These are phyloP conservation scores for Danionella dracula DNA, from an alignment of 2,797 vertebrate genomes.

Conservation along the genomic window DNA sequence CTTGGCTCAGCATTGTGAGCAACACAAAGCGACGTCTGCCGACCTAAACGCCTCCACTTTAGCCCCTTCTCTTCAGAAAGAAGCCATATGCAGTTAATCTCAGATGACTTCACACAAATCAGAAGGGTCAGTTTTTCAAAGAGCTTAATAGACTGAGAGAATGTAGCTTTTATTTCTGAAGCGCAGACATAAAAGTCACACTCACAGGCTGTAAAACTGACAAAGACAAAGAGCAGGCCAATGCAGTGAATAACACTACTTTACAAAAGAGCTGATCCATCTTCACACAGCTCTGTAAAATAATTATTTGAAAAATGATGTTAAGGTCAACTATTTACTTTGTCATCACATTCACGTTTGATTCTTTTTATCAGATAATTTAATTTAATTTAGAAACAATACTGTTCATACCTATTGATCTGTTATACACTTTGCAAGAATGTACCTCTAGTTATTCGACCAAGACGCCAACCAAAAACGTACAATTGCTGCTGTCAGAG, in stretches of 20 bases:
- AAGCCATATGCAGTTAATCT: constrained; percentile 55
- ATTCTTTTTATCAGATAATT: too few species aligned
- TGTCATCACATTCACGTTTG: too few species aligned
- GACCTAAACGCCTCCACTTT: constrained; percentile 40
- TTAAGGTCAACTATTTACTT: too few species aligned
- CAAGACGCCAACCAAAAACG: too few species aligned
- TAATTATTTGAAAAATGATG: too few species aligned
- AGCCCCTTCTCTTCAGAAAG: constrained; percentile 43
- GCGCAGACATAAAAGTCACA: constrained; percentile 6
- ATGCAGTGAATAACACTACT: background rate
- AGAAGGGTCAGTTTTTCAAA: constrained; percentile 55
- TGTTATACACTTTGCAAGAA: too few species aligned
- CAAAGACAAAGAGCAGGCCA: constrained; percentile 2
- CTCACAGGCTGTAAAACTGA: constrained; percentile 2
- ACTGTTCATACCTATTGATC: too few species aligned
- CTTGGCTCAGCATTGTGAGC: constrained; percentile 42
- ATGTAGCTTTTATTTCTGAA: constrained; percentile 19
- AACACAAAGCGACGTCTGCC: constrained; percentile 47
- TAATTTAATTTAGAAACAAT: too few species aligned
- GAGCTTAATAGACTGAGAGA: constrained; percentile 18
- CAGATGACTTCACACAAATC: constrained; percentile 43
- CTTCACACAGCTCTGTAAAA: too few species aligned
- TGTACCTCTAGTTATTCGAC: too few species aligned
- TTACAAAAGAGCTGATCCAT: constrained; percentile 3
- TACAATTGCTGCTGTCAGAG: constrained; percentile 30